Evolutionary conservation across 2,888 invertebrate genomes (phyloP).

Genomic region (Plebejus argus): DNA sequence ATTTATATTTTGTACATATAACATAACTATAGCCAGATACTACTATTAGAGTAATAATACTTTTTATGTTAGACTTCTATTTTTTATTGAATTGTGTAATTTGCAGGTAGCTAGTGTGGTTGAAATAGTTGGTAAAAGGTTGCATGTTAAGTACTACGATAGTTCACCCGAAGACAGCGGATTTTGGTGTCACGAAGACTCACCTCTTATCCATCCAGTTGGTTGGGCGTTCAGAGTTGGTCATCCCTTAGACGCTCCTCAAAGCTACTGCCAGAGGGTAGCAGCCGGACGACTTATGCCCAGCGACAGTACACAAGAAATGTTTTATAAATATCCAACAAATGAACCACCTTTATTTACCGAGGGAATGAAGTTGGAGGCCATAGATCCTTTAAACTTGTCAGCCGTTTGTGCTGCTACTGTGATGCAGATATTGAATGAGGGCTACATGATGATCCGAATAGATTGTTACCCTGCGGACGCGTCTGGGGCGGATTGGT

Average conservation of each 20-base stretch:
- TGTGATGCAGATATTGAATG: constrained; percentile 94
- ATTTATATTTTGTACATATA: too few relatives aligned
- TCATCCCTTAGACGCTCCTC: constrained; percentile 92
- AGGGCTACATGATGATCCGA: constrained; percentile 97
- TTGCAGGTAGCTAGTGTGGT: constrained; percentile 90
- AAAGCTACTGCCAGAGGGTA: constrained; percentile 87
- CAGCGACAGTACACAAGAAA: constrained; percentile 90
- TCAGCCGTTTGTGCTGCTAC: constrained; percentile 97
- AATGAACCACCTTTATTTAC: constrained; percentile 82
- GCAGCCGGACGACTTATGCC: constrained; percentile 85
- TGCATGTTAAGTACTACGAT: constrained; percentile 95
- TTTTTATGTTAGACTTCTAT: neutral
- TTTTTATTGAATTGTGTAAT: neutral
- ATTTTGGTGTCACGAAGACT: constrained; percentile 98
- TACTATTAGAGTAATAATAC: neutral
- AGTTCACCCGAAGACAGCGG: constrained; percentile 89
- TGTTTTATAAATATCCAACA: constrained; percentile 85
- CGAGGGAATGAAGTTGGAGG: constrained; percentile 97
- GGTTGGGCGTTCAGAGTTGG: constrained; percentile 97
- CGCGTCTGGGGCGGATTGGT: constrained; percentile 94
- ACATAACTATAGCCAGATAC: neutral
- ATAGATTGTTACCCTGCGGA: constrained; percentile 96
- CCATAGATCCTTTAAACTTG: constrained; percentile 97
- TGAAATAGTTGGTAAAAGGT: constrained; percentile 94
- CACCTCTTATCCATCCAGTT: constrained; percentile 95